Percentiles rank a stretch among this genome's conserved stretches.
These are phyloP conservation scores for Sminthurinus signatus DNA, from an alignment of 1,140 invertebrate species.

Conservation along the genomic window DNA sequence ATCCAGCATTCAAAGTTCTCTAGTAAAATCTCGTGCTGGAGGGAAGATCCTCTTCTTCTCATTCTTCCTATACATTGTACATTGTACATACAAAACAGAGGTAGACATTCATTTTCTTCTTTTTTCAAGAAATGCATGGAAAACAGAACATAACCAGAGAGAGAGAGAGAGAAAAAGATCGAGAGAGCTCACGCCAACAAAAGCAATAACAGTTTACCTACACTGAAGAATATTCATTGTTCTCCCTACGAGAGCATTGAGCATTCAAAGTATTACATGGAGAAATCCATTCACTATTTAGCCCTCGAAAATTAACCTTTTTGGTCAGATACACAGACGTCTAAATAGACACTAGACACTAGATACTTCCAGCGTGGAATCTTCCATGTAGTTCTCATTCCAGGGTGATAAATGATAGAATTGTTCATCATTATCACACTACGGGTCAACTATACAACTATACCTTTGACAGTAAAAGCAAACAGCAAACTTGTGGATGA, in stretches of 20 bases:
- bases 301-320: conserved; percentile 24
- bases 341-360: no score
- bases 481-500: no score
- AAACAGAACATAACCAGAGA: no score
- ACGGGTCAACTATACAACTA: conserved; percentile 12
- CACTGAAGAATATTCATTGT: conserved; percentile 25
- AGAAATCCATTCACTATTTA: no score
- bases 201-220: conserved; percentile 20
- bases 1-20: no score
- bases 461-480: conserved; percentile 12
- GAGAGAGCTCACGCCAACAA: background rate
- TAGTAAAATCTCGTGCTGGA: no score
- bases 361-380: background rate
- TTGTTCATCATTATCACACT: conserved; percentile 31
- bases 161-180: background rate
- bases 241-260: no score
- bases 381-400: conserved; percentile 14
- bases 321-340: background rate
- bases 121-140: no score
- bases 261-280: background rate
- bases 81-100: no score
- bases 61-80: no score
- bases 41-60: no score
- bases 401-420: conserved; percentile 27
- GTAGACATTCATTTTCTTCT: no score